A percentile compares a stretch with the other conserved stretches of the same genome.
phyloP scores from a whole-genome alignment of 1,140 invertebrate genomes.

The Cephus cinctus region DNA sequence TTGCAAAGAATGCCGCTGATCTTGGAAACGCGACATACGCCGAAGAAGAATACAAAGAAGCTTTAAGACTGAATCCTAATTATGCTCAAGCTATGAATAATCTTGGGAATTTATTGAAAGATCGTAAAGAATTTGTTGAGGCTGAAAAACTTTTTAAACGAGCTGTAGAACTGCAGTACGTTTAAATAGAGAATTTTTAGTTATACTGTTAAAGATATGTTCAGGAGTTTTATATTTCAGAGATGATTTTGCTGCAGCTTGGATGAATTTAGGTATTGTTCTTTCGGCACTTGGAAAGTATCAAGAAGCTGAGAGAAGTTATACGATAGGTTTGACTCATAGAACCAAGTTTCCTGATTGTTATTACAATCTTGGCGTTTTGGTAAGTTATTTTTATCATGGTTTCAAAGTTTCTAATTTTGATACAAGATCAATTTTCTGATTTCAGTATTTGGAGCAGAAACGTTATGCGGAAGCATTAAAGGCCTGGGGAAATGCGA shows the following conservation, averaged over 20 bases:
- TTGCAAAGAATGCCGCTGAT: constrained; percentile 84
- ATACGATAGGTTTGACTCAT: constrained; percentile 73
- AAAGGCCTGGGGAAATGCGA: constrained; percentile 78
- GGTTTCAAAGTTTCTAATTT: constrained; percentile 10
- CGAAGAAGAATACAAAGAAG: constrained; percentile 75
- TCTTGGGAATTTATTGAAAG: constrained; percentile 88
- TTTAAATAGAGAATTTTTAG: constrained; percentile 11
- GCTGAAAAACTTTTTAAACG: constrained; percentile 75
- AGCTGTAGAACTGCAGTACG: constrained; percentile 75
- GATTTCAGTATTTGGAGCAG: constrained; percentile 64
- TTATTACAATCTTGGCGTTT: constrained; percentile 91
- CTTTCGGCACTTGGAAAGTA: constrained; percentile 73
- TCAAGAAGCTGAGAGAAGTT: constrained; percentile 75
- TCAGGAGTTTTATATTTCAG: constrained; percentile 52
- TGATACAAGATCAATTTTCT: constrained; percentile 12
- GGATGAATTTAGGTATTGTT: constrained; percentile 97
- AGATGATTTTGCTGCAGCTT: constrained; percentile 88
- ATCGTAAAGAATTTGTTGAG: constrained; percentile 68
- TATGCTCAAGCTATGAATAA: constrained; percentile 99
- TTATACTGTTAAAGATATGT: constrained; percentile 9
- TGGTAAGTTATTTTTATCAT: constrained; percentile 62
- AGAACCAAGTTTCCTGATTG: constrained; percentile 87
- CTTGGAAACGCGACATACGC: constrained; percentile 68
- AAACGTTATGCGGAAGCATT: constrained; percentile 62
- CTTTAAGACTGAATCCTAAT: constrained; percentile 79